Percentiles rank a stretch among this genome's conserved stretches.
phyloP scores from a whole-genome alignment of 64 coral and sea anemone genomes.

The Dendrophyllia cribrosa region DNA sequence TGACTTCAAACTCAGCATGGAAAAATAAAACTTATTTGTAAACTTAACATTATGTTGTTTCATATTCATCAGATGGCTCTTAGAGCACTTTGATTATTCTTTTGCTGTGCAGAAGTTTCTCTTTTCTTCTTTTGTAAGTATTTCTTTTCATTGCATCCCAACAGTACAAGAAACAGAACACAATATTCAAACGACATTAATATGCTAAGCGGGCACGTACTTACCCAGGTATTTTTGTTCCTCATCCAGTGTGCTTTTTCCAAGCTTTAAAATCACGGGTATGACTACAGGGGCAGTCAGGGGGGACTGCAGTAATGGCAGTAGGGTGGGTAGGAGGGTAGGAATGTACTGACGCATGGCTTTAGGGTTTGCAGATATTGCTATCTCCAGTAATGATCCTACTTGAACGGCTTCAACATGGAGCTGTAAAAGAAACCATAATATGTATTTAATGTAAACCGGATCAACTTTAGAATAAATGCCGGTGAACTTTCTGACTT shows the following conservation, averaged over 20 bases:
- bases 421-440: constrained; percentile 25
- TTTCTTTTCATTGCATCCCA: no score
- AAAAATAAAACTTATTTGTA: no score
- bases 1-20: no score
- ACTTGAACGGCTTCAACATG: constrained; percentile 40
- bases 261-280: constrained; percentile 70
- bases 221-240: constrained; percentile 76
- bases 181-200: background rate
- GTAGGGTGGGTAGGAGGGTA: constrained; percentile 47
- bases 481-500: no score
- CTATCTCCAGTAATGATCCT: constrained; percentile 54
- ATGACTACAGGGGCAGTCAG: constrained; percentile 67
- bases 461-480: no score
- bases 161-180: background rate
- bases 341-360: constrained; percentile 76
- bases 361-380: constrained; percentile 52
- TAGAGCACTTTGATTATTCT: no score
- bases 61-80: no score
- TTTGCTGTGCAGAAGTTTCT: no score
- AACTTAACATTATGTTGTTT: no score
- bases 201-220: background rate
- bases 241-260: constrained; percentile 66
- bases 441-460: no score
- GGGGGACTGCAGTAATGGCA: constrained; percentile 76
- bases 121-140: no score